Evolutionary conservation across 2,797 vertebrate species (phyloP).

Genomic region (Taeniopygia guttata): DNA sequence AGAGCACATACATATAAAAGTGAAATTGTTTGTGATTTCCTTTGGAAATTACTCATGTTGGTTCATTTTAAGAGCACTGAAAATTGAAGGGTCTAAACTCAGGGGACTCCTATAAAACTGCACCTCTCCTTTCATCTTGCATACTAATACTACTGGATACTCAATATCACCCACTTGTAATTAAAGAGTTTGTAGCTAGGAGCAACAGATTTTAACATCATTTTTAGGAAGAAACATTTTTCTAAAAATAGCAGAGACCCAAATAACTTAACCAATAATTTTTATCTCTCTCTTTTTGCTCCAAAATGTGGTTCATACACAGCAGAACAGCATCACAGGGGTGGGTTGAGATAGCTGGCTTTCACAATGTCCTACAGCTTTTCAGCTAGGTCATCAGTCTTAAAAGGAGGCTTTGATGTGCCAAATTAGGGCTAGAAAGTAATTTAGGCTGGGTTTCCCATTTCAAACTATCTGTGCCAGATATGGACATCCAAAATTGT

Average conservation of each 20-base stretch:
- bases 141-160: background rate
- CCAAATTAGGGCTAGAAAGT: background rate
- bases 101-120: background rate
- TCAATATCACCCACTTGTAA: background rate
- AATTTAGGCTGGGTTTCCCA: background rate
- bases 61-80: background rate
- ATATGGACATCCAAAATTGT: background rate
- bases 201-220: background rate
- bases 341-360: background rate
- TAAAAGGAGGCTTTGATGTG: background rate
- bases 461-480: background rate
- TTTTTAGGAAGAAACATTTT: background rate
- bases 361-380: background rate
- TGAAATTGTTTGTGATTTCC: background rate
- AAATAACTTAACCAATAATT: background rate
- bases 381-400: background rate
- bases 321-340: background rate
- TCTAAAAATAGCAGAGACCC: background rate
- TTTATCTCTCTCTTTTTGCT: background rate
- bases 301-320: background rate
- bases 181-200: background rate
- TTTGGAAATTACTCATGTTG: background rate
- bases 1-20: background rate
- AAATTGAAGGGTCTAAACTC: background rate
- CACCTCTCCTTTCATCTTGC: background rate